Evolutionary conservation across 1,140 invertebrate species (phyloP).

Genomic region (Anastrepha obliqua): DNA sequence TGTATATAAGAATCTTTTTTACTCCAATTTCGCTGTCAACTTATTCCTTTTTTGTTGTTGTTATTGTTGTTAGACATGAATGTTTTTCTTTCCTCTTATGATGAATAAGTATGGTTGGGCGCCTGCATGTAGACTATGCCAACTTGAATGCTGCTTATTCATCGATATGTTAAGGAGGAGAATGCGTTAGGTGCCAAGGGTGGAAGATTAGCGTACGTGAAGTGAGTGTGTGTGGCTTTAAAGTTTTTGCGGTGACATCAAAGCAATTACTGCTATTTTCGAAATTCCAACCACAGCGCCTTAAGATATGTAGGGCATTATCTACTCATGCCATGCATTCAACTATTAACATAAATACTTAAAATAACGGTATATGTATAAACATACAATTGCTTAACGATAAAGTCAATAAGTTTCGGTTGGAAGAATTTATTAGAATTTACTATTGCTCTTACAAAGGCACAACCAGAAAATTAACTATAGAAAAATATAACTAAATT

Average conservation of each 20-base stretch:
- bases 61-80: neutral
- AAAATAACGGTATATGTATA: neutral
- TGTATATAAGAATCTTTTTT: neutral
- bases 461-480: too few relatives aligned
- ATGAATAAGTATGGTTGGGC: neutral
- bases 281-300: neutral
- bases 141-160: neutral
- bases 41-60: neutral
- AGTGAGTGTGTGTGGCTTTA: neutral
- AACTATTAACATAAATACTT: neutral
- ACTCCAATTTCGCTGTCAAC: neutral
- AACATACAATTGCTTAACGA: too few relatives aligned
- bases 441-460: too few relatives aligned
- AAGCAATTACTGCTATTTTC: slow-evolving; percentile 33
- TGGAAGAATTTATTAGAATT: too few relatives aligned
- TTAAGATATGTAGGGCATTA: slow-evolving; percentile 12
- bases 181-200: neutral
- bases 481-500: too few relatives aligned
- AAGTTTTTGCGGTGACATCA: slow-evolving; percentile 24
- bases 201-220: neutral
- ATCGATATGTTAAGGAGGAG: neutral
- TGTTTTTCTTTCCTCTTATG: neutral
- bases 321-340: neutral
- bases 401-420: too few relatives aligned
- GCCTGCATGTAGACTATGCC: neutral